Evolutionary conservation across 37 sponge, comb jelly and placozoan genomes (phyloP).

Genomic region (Beroe ovata): DNA sequence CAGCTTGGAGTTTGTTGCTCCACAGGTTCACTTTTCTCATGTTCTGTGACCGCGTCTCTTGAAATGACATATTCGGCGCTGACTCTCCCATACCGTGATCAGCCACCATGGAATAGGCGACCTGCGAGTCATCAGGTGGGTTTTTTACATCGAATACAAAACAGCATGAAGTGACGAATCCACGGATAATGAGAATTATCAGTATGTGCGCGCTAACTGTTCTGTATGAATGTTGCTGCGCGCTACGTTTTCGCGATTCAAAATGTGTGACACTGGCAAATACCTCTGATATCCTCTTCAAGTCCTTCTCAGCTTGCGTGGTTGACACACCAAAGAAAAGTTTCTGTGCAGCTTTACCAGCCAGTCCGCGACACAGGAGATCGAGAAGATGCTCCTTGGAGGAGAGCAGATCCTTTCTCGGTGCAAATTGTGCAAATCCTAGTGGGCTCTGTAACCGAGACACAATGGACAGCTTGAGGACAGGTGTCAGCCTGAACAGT

Average conservation of each 20-base stretch:
- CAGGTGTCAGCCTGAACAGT: slow-evolving; percentile 28
- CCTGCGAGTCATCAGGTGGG: no score
- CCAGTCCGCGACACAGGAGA: background rate
- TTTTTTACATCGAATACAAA: no score
- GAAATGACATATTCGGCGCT: slow-evolving; percentile 29
- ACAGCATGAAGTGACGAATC: no score
- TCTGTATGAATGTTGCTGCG: background rate
- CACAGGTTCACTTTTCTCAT: slow-evolving; percentile 7
- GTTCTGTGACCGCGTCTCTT: slow-evolving; percentile 16
- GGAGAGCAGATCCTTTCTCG: slow-evolving; percentile 22
- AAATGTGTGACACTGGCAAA: background rate
- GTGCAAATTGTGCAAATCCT: slow-evolving; percentile 29
- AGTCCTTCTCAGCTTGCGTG: background rate
- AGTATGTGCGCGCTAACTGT: background rate
- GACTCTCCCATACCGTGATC: slow-evolving; percentile 58
- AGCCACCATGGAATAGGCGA: slow-evolving; percentile 52
- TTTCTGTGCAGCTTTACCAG: slow-evolving; percentile 43
- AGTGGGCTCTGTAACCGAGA: background rate
- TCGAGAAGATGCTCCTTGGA: slow-evolving; percentile 35
- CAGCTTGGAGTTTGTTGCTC: slow-evolving; percentile 40
- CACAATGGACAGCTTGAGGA: slow-evolving; percentile 14
- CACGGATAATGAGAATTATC: no score
- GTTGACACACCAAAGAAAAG: background rate
- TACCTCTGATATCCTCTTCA: background rate
- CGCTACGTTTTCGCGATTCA: background rate